phyloP scores from a whole-genome alignment of 1,140 invertebrate species.

The Helicoverpa armigera region DNA sequence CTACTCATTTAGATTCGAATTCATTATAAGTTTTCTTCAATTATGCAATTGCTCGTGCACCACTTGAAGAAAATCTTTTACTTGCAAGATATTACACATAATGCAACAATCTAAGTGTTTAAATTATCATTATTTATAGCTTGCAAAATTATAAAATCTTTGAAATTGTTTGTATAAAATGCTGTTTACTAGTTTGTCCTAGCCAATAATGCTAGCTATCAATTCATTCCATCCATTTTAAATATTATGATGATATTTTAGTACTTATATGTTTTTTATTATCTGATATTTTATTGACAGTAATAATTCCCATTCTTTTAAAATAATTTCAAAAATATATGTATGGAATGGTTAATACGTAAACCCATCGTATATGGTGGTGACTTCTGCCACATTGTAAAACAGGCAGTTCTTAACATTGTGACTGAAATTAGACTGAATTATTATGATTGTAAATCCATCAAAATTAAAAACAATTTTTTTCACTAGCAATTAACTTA shows the following conservation, averaged over 20 bases:
- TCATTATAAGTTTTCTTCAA: neutral
- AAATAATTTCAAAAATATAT: too few relatives aligned
- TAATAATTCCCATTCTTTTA: too few relatives aligned
- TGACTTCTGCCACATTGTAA: too few relatives aligned
- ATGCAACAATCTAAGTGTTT: neutral
- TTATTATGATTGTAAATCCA: slow-evolving; percentile 32
- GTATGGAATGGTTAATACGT: too few relatives aligned
- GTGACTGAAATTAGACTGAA: slow-evolving; percentile 48
- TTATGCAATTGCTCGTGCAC: neutral
- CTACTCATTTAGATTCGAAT: neutral
- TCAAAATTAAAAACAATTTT: slow-evolving; percentile 5
- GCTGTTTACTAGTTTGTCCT: neutral
- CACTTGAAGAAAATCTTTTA: too few relatives aligned
- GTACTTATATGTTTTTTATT: neutral
- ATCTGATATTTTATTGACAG: too few relatives aligned
- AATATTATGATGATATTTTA: neutral
- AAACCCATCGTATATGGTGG: too few relatives aligned
- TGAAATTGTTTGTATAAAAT: neutral
- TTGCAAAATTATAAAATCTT: neutral
- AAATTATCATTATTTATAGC: neutral
- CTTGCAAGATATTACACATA: neutral
- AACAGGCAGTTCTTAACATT: slow-evolving; percentile 2
- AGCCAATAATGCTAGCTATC: neutral
- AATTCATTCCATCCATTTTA: slow-evolving; percentile 43
- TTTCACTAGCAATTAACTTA: slow-evolving; percentile 3